Conservation (phyloP, 2,888 invertebrate genomes). For the Fissipunctia ypsillon region DNA sequence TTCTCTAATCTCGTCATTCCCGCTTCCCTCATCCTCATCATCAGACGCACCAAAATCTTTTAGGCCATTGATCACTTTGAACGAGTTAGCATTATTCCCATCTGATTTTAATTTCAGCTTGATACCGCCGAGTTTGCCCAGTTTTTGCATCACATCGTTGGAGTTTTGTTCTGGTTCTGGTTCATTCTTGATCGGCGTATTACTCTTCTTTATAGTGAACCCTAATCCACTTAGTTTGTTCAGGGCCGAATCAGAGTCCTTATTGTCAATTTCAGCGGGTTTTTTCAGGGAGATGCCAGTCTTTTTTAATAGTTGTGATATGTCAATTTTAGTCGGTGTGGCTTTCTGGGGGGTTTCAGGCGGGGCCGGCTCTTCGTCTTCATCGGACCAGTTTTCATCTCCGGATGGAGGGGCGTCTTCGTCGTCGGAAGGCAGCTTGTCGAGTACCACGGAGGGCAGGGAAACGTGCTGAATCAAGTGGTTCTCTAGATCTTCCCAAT, state of each 20-base stretch:
- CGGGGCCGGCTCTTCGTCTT: conserved; percentile 81
- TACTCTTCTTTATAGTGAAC: conserved; percentile 86
- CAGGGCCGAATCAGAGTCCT: conserved; percentile 79
- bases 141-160: conserved; percentile 82
- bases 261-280: conserved; percentile 71
- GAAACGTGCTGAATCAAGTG: conserved; percentile 91
- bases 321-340: conserved; percentile 85
- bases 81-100: conserved; percentile 82
- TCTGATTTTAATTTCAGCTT: conserved; percentile 88
- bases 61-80: conserved; percentile 86
- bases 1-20: conserved; percentile 76
- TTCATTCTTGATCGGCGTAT: conserved; percentile 83
- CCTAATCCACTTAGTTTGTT: conserved; percentile 86
- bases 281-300: conserved; percentile 84
- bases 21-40: conserved; percentile 82
- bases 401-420: conserved; percentile 83
- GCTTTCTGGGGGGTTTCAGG: conserved; percentile 65
- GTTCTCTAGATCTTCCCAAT: conserved; percentile 85
- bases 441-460: conserved; percentile 87
- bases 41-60: conserved; percentile 87
- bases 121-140: conserved; percentile 86
- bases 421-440: conserved; percentile 89
- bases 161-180: conserved; percentile 71
- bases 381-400: conserved; percentile 88
- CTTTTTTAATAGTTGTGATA: conserved; percentile 84